Base-by-base conservation (phyloP, 2,888 invertebrate species). In the Argyra leucocephala region DNA sequence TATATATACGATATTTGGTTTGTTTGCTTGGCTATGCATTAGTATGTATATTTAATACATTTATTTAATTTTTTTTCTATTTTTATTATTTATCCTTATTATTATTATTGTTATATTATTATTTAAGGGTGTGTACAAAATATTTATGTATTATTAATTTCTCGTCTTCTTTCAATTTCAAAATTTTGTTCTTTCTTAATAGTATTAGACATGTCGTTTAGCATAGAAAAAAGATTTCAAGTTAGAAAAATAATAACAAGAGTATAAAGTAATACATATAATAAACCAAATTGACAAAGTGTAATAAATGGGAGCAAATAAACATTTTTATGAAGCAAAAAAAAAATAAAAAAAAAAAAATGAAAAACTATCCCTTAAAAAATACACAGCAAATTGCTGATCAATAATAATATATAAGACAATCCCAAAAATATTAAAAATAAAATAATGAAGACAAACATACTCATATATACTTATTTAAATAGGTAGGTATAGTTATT, bases 261-360 rank as follows among this genome's bases (percentile, higher is more conserved):
- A 48, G 15, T 48, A 18, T 48, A 48, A 15, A 48, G n/a, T 48
- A 48, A 48, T 48, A 48, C 15, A 48, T n/a, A 31, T 26, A 37
- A 37, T 9, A 37, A 18, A 48, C 1, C 12, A 48, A 48, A 48
- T 48, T 48, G 48, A 48, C 48, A 48, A 48, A 48, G 48, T 48
- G 48, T 48, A 48, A 48, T 48, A 48, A 48, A 48, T 48, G 48
- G 48, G 48, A 48, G n/a, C 48, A 48, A 48, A 48, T 48, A 48
- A 48, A 48, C 48, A 48, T 48, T 48, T 48, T 48, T 48, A 48
- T 48, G 48, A 48, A 48, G 48, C 48, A 5, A 48, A 48, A 48
- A 48, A 18, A 18, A 48, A 48, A n/a, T 18, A 48, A 48, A 6
- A 5, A 1, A n/a, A 15, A 37, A 15, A 15, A 48, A 48, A 48